Percentiles rank a stretch among this genome's conserved stretches.
Evolutionary conservation across 2,797 vertebrate species (phyloP).

Genomic region (Clarias platycephalus): DNA sequence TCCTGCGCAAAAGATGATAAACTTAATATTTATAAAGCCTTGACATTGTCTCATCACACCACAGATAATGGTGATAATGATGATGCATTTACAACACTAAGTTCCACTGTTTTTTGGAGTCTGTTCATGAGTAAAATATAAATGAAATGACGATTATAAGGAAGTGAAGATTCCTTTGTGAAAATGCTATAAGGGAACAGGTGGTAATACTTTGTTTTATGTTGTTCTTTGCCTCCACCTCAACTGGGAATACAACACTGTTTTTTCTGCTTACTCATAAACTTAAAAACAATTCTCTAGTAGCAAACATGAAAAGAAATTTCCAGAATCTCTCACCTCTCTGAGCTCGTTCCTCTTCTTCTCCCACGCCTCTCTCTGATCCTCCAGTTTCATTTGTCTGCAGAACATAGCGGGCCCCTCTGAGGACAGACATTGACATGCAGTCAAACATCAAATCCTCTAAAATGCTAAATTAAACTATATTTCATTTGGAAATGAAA

Average conservation of each 20-base stretch:
- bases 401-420: slow-evolving; percentile 74
- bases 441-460: neutral
- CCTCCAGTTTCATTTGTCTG: slow-evolving; percentile 63
- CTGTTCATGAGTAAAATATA: neutral
- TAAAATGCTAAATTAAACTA: neutral
- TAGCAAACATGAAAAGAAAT: neutral
- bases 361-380: slow-evolving; percentile 74
- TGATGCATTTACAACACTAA: neutral
- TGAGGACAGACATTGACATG: slow-evolving; percentile 45
- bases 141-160: neutral
- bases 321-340: slow-evolving; percentile 60
- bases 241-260: neutral
- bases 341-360: slow-evolving; percentile 64
- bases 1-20: slow-evolving; percentile 49
- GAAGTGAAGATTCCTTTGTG: neutral
- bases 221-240: neutral
- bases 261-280: neutral
- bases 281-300: no score
- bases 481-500: neutral
- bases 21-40: neutral
- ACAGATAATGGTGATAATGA: no score
- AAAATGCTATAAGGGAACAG: neutral
- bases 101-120: neutral
- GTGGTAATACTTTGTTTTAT: neutral
- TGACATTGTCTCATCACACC: neutral